Evolutionary conservation across 2,888 invertebrate species (phyloP).

Genomic region (Meteorus cinctellus): DNA sequence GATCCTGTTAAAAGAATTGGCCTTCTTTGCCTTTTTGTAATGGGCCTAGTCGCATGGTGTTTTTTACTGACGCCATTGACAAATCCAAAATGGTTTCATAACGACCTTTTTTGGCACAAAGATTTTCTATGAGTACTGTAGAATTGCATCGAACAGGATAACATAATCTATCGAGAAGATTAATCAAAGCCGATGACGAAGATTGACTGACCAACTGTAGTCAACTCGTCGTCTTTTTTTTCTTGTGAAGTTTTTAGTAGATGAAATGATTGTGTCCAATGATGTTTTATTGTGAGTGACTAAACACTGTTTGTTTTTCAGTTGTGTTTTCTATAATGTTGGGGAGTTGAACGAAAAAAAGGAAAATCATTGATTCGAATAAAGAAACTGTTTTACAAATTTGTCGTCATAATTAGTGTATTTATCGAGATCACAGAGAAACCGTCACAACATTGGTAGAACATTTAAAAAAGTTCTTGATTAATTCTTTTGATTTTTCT

Average conservation of each 20-base stretch:
- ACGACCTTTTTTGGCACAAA: conserved; percentile 77
- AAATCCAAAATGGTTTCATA: conserved; percentile 79
- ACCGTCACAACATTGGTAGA: conserved; percentile 50
- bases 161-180: background rate
- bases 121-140: conserved; percentile 48
- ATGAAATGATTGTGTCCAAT: too few species aligned
- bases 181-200: background rate
- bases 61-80: conserved; percentile 85
- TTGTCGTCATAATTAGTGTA: conserved; percentile 36
- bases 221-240: too few species aligned
- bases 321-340: background rate
- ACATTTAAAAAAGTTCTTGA: conserved; percentile 27
- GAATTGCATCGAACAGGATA: conserved; percentile 19
- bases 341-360: background rate
- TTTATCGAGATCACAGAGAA: conserved; percentile 51
- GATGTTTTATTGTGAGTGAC: background rate
- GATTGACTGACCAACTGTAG: background rate
- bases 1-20: conserved; percentile 77
- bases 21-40: conserved; percentile 80
- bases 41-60: conserved; percentile 87
- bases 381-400: conserved; percentile 24
- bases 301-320: background rate
- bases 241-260: too few species aligned
- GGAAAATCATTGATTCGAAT: conserved; percentile 9
- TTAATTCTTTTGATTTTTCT: background rate